These are phyloP conservation scores for Tetranychus truncatus DNA, from an alignment of 2,888 invertebrate genomes.

Conservation along the genomic window DNA sequence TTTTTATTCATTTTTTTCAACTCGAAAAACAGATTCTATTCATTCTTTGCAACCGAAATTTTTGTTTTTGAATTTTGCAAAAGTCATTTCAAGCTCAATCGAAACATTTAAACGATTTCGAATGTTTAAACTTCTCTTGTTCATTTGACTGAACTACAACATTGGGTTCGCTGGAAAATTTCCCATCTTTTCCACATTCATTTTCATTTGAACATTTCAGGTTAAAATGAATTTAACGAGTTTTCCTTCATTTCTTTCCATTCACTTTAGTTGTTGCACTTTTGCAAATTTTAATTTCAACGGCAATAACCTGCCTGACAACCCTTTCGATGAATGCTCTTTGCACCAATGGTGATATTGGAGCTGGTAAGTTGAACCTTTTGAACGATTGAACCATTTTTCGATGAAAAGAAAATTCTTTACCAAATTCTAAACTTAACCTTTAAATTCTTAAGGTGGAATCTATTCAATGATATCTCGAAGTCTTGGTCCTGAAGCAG, in stretches of 20 bases:
- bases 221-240: background rate
- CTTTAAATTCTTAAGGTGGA: slow-evolving; percentile 13
- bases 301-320: slow-evolving; percentile 17
- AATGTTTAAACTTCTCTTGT: no score
- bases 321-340: slow-evolving; percentile 21
- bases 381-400: background rate
- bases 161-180: no score
- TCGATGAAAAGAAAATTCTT: background rate
- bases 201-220: no score
- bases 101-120: no score
- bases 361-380: slow-evolving; percentile 16
- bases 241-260: background rate
- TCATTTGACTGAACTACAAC: no score
- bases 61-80: no score
- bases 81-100: no score
- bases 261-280: slow-evolving; percentile 12
- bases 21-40: no score
- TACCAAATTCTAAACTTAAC: no score
- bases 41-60: no score
- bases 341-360: slow-evolving; percentile 22
- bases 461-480: slow-evolving; percentile 22
- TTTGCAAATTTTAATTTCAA: slow-evolving; percentile 17
- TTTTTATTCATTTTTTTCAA: no score
- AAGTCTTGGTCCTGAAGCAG: slow-evolving; percentile 34
- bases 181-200: no score